A percentile compares a stretch with the other conserved stretches of the same genome.
Evolutionary conservation across 2,113 vertebrate species (phyloP).

Genomic region (Chamaea fasciata): DNA sequence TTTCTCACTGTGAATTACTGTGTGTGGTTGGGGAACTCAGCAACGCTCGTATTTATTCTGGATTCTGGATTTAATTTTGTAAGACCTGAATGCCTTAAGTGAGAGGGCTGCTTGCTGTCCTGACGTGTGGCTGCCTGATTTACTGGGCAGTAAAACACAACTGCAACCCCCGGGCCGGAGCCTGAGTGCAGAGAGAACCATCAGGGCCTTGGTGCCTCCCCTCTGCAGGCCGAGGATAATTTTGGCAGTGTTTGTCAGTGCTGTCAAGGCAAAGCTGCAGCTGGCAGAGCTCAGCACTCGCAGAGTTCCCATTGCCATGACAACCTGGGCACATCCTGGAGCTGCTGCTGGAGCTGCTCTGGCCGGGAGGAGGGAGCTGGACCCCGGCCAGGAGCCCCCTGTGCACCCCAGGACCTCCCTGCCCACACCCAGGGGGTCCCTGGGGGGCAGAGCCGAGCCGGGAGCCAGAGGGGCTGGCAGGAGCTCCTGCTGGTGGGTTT

Average conservation of each 20-base stretch:
- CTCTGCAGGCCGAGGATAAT: background rate
- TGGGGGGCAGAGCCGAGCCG: background rate
- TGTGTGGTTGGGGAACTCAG: background rate
- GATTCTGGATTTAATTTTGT: background rate
- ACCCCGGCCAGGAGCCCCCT: background rate
- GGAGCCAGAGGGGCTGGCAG: background rate
- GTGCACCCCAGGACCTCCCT: background rate
- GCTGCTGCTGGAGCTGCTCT: background rate
- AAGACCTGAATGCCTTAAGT: background rate
- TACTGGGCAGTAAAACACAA: background rate
- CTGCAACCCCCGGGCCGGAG: background rate
- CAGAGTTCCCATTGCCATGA: background rate
- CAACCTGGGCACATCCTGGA: background rate
- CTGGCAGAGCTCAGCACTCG: background rate
- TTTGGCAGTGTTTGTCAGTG: background rate
- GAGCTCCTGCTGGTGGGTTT: background rate
- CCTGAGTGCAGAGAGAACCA: background rate
- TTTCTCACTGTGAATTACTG: fast-evolving
- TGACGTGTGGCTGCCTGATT: background rate
- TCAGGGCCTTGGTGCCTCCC: background rate
- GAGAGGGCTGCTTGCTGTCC: background rate
- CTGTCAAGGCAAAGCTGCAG: background rate
- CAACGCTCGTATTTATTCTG: background rate
- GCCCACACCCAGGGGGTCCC: too few relatives aligned
- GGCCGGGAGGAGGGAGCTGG: background rate